Evolutionary conservation across 2,797 vertebrate genomes (phyloP), one percentile per base, ranked within the genome.

Genomic region (Myotis pilosus): DNA sequence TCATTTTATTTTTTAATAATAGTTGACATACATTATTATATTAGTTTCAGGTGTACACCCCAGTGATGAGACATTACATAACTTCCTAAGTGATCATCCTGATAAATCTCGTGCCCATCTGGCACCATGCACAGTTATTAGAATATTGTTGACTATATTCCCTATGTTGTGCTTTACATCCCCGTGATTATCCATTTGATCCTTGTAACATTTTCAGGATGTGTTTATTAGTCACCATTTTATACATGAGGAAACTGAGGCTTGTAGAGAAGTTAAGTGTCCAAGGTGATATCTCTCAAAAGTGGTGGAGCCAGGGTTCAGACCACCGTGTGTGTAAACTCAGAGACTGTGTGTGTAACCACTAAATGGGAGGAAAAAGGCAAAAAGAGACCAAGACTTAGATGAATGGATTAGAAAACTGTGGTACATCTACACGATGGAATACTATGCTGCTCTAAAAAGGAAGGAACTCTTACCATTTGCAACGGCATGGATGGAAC

Each of bases 211-310:
- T 81, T 92, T 94, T 76, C 51, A 82, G 88, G 78, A 96, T 30
- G 44, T 69, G 76, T 51, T 89, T 78, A 60, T 80, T 94, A 72
- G 80, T 60, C 15, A 6, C 28, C 51, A 86, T 83, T 95, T 89
- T 83, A 78, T 87, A 95, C 62, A 96, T 75, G 64, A 93, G 19
- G 78, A 89, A 89, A 89, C 33, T 60, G 87, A 94, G 62, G 49
- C n/a, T 87, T 25, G 41, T 74, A 89, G 69, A 91, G 57, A 95
- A 82, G 33, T 86, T 72, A 57, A 66, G 22, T 72, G 49, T 86
- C 72, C 84, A 95, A 83, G 51, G n/a, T 51, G 33, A 49, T 82
- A 80, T 60, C 0, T 6, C 47, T 79, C 82, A 22, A 30, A 91
- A 96, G 36, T 83, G 51, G 80, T 17, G 9, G 66, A 76, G 38